Evolutionary conservation across 2,888 invertebrate species (phyloP), one percentile per base, ranked within the genome.

Genomic region (Campopleginae sp.): DNA sequence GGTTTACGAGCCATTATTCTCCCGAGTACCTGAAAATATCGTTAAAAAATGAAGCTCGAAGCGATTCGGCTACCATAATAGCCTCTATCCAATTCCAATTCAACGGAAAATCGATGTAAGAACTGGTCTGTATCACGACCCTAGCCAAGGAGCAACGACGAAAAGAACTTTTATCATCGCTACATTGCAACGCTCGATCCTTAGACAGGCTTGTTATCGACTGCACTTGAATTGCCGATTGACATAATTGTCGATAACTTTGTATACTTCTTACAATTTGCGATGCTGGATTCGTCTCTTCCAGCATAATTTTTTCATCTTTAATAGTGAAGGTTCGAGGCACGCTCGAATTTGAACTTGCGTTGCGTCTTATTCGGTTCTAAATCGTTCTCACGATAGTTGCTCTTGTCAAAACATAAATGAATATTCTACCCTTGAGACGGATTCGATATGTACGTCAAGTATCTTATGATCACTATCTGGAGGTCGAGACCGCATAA

Each of bases 61-160:
- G 71, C 68, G 65, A 75, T 81, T 80, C 61, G 70, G 58, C 70
- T 63, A 68, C 80, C 78, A 72, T 68, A 77, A 76, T 82, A 82
- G 76, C 84, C 63, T 54, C 65, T 33, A 46, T 74, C 85, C 88
- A 86, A 88, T 88, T 65, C 80, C 44, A 78, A 82, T 88, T 88
- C 86, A 88, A 86, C 86, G 87, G 85, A 75, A 88, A 90, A 89
- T 90, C 90, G 87, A 89, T 88, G 85, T 66, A 76, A 66, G 66
- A 19, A 12, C 79, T 76, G 19, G 46, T 71, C 46, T 33, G 51
- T 19, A 42, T 46, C 44, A 31, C 58, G 70, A 70, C 74, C 19
- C 51, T 66, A 54, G 42, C 19, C 10, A 38, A 48, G 48, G 51
- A 70, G 27, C 23, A 75, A 82, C 72, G 80, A 86, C 54, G 80